Conservation (phyloP, 2,113 vertebrate species). For the Nymphicus hollandicus region DNA sequence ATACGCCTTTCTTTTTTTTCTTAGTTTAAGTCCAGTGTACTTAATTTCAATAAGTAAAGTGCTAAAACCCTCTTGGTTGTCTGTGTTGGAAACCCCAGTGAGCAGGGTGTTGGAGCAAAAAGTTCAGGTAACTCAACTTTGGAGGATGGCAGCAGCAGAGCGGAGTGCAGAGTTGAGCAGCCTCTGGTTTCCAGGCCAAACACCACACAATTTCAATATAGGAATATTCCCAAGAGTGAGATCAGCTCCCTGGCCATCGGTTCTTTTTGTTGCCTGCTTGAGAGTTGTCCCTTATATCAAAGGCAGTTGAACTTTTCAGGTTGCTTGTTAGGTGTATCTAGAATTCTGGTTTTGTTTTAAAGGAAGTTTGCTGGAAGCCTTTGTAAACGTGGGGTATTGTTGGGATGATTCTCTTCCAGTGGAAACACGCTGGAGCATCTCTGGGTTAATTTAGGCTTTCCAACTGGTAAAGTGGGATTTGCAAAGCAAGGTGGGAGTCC, state of each 20-base stretch:
- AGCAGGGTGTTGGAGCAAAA: not conserved
- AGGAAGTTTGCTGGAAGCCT: not conserved
- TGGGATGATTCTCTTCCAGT: not conserved
- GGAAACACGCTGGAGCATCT: not conserved
- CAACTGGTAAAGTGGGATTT: not conserved
- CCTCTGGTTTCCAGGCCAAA: not conserved
- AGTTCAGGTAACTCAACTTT: not conserved
- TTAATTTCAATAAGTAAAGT: not conserved
- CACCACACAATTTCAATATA: not conserved
- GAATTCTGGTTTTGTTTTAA: not conserved
- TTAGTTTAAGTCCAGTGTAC: not conserved
- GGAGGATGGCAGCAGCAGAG: not conserved
- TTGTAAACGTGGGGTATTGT: not conserved
- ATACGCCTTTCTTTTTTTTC: not conserved
- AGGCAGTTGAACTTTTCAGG: not conserved
- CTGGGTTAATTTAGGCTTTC: not conserved
- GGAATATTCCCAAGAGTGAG: not conserved
- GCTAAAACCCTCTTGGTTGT: not conserved
- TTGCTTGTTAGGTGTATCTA: not conserved
- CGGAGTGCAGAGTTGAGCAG: not conserved
- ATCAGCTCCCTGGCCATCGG: not conserved
- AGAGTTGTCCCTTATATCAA: not conserved
- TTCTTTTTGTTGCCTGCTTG: not conserved
- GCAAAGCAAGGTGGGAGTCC: not conserved
- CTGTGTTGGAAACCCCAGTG: not conserved